phyloP scores from a whole-genome alignment of 2,888 invertebrate genomes.

The Lochmaea crataegi region DNA sequence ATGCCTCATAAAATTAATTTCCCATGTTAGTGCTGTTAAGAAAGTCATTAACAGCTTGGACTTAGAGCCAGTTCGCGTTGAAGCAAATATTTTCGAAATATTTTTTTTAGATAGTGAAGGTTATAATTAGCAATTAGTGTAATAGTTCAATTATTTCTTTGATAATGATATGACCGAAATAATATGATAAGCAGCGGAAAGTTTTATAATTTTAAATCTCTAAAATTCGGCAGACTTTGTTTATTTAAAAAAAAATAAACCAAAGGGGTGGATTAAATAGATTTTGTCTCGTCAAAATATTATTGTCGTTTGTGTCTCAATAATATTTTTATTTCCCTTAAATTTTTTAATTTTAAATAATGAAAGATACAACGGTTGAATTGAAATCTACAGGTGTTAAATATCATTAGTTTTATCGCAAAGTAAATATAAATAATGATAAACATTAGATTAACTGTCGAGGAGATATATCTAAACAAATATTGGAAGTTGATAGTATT shows the following conservation, averaged over 20 bases:
- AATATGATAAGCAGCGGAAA: neutral
- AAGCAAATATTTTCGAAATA: neutral
- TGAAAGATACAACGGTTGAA: neutral
- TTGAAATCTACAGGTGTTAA: conserved; percentile 4
- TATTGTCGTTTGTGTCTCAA: too few relatives aligned
- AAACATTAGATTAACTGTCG: conserved; percentile 4
- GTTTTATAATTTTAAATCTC: neutral
- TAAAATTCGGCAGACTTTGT: too few relatives aligned
- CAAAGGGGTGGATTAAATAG: neutral
- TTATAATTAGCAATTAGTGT: neutral
- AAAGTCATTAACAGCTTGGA: neutral
- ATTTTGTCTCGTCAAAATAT: neutral
- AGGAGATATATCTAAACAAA: conserved; percentile 3
- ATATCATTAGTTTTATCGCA: conserved; percentile 4
- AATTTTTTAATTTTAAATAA: neutral
- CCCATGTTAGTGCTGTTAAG: neutral
- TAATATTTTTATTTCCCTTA: neutral
- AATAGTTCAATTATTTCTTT: neutral
- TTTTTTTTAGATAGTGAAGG: neutral
- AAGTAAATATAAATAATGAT: conserved; percentile 13
- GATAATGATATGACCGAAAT: neutral
- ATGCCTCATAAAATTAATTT: conserved; percentile 7
- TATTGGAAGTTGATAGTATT: conserved; percentile 4
- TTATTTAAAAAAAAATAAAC: too few relatives aligned
- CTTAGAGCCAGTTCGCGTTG: neutral